Base-by-base conservation (phyloP, 2,113 vertebrate species). In the Cricetomys ansorgei region DNA sequence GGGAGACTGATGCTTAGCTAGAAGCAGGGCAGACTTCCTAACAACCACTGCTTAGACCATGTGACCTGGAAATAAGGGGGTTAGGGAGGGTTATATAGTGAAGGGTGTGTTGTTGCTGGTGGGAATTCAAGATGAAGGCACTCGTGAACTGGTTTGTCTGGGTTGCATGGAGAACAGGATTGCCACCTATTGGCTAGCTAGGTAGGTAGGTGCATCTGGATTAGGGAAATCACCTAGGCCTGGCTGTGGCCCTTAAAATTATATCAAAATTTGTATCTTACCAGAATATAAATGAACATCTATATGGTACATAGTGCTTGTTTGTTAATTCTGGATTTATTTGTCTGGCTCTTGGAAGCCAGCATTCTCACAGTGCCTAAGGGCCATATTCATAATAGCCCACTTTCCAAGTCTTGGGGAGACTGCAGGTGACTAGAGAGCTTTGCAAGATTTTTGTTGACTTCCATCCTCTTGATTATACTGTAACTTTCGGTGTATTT, bases 181-280 rank as follows among this genome's bases (percentile, higher is more conserved):
- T 91, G 77, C 29, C 12, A 85, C 11, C 53, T 69, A 13, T 34
- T 69, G 80, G 69, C 87, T 79, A n/a, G 31, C 37, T 81, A 72
- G 48, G 7, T 59, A 73, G 53, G 31, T 43, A 57, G 62, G 64
- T 92, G 59, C 83, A 69, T 93, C 70, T 91, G 79, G 34, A 91
- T 80, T 48, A 69, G 88, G 72, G 50, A 29, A 50, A 25, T 55
- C 79, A 59, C 67, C 81, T 31, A 94, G 65, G 48, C 11, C 73
- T 25, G 72, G n/a, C 25, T 69, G 4, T 43, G 77, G 37, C 40
- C 64, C 37, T 83, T 64, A 79, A 92, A 96, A 57, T 70, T 70
- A 92, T 69, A 77, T 65, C 67, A 73, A 84, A 69, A 70, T 95
- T 95, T 93, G 79, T 53, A 93, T 93, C 83, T 84, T 88, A 64